These are phyloP conservation scores for Nasonia vitripennis DNA, from an alignment of 1,140 invertebrate genomes.

Conservation along the genomic window DNA sequence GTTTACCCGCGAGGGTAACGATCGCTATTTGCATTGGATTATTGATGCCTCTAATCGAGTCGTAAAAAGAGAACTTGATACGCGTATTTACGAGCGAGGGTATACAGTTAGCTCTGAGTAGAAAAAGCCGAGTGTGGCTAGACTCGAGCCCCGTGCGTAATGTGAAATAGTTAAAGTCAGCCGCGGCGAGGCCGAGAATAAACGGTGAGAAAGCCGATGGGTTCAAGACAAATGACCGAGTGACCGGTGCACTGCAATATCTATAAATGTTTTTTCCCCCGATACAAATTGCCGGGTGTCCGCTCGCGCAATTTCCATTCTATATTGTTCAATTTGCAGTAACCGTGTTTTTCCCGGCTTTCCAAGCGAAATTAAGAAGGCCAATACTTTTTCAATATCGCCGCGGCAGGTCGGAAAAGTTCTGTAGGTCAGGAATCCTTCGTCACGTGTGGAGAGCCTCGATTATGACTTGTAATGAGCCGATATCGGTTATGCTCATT, in stretches of 20 bases:
- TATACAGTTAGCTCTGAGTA: too few relatives aligned
- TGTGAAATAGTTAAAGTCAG: too few relatives aligned
- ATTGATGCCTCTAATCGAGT: not conserved
- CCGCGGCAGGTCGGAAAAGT: not conserved
- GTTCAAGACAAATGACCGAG: not conserved
- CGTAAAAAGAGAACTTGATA: too few relatives aligned
- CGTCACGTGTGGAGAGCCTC: not conserved
- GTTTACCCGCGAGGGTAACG: not conserved
- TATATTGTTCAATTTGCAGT: not conserved
- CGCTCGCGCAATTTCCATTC: not conserved
- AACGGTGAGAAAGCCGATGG: not conserved
- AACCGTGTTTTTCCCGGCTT: not conserved
- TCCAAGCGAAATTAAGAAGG: not conserved
- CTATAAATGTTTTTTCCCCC: not conserved
- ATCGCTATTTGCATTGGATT: not conserved
- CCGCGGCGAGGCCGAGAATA: not conserved
- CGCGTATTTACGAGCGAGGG: too few relatives aligned
- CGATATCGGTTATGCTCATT: too few relatives aligned
- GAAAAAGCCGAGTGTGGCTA: too few relatives aligned
- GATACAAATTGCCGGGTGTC: not conserved
- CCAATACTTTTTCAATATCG: not conserved
- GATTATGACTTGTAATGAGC: not conserved
- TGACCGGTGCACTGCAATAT: not conserved
- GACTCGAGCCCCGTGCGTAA: too few relatives aligned
- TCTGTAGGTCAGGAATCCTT: not conserved